These are phyloP conservation scores for Aix galericulata DNA, from an alignment of 2,113 vertebrate genomes.

Conservation along the genomic window DNA sequence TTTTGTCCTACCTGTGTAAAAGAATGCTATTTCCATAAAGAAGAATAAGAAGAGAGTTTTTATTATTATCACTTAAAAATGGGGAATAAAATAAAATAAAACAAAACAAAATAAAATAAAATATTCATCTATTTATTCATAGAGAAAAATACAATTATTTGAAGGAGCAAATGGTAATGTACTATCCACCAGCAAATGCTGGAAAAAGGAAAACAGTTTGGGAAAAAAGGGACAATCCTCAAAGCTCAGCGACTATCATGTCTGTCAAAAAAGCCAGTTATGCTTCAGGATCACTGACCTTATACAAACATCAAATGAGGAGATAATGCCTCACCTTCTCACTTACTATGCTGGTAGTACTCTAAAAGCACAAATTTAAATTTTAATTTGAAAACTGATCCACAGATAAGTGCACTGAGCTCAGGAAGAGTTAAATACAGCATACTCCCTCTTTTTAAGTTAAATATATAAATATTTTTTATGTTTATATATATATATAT, in stretches of 20 bases:
- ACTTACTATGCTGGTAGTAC: neutral
- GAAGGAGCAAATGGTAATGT: neutral
- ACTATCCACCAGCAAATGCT: neutral
- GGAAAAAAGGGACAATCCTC: neutral
- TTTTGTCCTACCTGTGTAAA: neutral
- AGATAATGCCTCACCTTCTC: neutral
- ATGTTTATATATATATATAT: neutral
- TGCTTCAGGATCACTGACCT: neutral
- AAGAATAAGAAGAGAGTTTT: neutral
- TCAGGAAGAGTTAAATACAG: neutral
- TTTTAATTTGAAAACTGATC: neutral
- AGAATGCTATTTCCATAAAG: neutral
- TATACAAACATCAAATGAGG: neutral
- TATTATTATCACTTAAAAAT: too few relatives aligned
- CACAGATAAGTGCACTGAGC: neutral
- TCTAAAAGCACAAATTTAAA: neutral
- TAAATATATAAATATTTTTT: accelerated
- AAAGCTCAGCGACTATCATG: neutral
- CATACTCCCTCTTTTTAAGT: neutral
- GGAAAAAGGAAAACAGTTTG: neutral
- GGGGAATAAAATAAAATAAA: too few relatives aligned
- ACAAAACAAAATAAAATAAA: too few relatives aligned
- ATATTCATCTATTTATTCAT: neutral
- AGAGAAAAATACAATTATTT: neutral
- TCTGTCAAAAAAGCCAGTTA: neutral